A percentile compares a stretch with the other conserved stretches of the same genome.
Conservation (phyloP, 1,140 invertebrate species). For the Drosophila sproati region DNA sequence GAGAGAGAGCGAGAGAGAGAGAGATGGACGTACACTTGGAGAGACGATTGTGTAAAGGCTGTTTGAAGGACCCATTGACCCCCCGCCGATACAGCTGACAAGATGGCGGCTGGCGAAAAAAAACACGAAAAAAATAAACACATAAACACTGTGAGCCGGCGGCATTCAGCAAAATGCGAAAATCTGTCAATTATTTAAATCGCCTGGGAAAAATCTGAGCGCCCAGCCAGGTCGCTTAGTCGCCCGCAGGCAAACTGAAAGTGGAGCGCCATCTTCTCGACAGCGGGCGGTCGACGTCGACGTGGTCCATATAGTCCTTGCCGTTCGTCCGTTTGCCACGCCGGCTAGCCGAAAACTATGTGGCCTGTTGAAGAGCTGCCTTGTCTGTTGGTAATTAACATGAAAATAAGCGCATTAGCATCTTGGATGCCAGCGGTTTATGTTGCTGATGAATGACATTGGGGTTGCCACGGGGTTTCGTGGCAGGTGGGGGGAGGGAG, state of each 20-base stretch:
- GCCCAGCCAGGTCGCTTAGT: slow-evolving; percentile 36
- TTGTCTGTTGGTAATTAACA: slow-evolving; percentile 78
- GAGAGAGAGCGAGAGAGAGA: neutral
- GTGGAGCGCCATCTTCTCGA: slow-evolving; percentile 21
- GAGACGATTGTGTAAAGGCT: neutral
- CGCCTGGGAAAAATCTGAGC: slow-evolving; percentile 66
- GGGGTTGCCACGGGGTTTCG: neutral
- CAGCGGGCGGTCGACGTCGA: slow-evolving; percentile 15
- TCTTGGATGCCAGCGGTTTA: slow-evolving; percentile 54
- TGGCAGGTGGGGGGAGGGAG: slow-evolving; percentile 2
- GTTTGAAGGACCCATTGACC: slow-evolving; percentile 36
- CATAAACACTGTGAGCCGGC: slow-evolving; percentile 30
- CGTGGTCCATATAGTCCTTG: neutral
- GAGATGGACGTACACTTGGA: neutral
- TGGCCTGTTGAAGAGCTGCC: slow-evolving; percentile 25
- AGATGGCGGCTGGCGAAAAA: slow-evolving; percentile 22
- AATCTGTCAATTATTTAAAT: slow-evolving; percentile 83
- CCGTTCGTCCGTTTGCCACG: neutral
- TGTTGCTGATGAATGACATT: slow-evolving; percentile 21
- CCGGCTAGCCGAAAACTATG: slow-evolving; percentile 23
- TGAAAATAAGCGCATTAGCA: slow-evolving; percentile 75
- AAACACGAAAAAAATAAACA: neutral
- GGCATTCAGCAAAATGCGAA: slow-evolving; percentile 46
- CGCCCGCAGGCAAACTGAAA: slow-evolving; percentile 35
- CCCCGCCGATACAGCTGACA: slow-evolving; percentile 26